Conservation (phyloP, 1,140 invertebrate species). For the Drosophila nannoptera region DNA sequence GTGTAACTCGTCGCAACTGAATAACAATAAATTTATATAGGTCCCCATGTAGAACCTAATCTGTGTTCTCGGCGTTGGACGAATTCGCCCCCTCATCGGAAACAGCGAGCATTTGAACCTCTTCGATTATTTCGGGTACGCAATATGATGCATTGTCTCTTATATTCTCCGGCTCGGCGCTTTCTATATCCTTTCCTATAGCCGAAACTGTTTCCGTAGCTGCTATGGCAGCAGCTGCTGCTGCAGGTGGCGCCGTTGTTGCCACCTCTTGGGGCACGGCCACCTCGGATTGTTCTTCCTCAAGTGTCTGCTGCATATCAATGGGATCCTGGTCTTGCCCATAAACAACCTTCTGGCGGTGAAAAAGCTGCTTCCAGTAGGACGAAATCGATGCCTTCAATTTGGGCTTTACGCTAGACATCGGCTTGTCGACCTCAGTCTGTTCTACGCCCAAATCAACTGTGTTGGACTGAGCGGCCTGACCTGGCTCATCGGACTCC, state of each 20-base stretch:
- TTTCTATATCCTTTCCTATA: not conserved
- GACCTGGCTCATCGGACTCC: slow-evolving; percentile 13
- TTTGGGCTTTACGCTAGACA: slow-evolving; percentile 35
- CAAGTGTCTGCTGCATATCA: slow-evolving; percentile 22
- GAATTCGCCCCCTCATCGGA: slow-evolving; percentile 26
- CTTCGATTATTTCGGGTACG: slow-evolving; percentile 23
- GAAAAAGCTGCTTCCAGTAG: slow-evolving; percentile 60
- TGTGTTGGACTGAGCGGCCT: not conserved
- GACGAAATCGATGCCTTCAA: slow-evolving; percentile 49
- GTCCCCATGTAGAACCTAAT: not conserved
- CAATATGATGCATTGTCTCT: not conserved
- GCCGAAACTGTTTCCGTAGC: no score
- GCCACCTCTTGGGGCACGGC: not conserved
- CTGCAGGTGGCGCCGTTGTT: not conserved
- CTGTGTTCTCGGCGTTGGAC: slow-evolving; percentile 2
- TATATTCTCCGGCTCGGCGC: not conserved
- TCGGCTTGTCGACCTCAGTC: not conserved
- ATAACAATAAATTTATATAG: slow-evolving; percentile 20
- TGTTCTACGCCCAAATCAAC: not conserved
- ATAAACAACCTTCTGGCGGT: slow-evolving; percentile 41
- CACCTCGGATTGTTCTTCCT: slow-evolving; percentile 7
- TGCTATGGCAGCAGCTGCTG: not conserved
- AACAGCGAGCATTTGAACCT: slow-evolving; percentile 28
- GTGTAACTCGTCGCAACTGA: slow-evolving; percentile 19
- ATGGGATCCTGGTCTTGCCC: slow-evolving; percentile 8